These are phyloP conservation scores for Cerceris rybyensis DNA, from an alignment of 2,888 invertebrate genomes.

Conservation along the genomic window DNA sequence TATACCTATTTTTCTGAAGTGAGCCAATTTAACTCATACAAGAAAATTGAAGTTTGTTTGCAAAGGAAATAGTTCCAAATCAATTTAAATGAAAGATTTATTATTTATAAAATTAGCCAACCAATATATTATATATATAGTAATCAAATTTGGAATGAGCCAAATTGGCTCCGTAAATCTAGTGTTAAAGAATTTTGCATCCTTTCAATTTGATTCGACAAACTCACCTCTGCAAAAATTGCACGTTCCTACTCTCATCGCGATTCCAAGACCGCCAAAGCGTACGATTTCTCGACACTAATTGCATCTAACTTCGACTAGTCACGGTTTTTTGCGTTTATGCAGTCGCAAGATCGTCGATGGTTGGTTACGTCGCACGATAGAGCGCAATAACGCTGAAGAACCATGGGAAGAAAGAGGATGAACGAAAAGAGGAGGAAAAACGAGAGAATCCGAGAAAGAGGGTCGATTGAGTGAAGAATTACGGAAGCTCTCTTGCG, in stretches of 20 bases:
- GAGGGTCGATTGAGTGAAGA: constrained; percentile 47
- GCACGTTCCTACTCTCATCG: constrained; percentile 21
- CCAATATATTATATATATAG: too few species aligned
- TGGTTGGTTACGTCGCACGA: not conserved
- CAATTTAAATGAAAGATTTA: too few species aligned
- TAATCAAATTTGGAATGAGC: too few species aligned
- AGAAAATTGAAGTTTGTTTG: too few species aligned
- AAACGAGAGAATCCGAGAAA: constrained; percentile 1
- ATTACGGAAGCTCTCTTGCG: constrained; percentile 59
- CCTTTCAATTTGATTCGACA: not conserved
- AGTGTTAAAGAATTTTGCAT: too few species aligned
- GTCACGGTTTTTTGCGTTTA: constrained; percentile 8
- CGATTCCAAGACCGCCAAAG: constrained; percentile 4
- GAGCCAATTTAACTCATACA: too few species aligned
- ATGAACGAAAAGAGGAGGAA: not conserved
- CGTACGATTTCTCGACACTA: constrained; percentile 17
- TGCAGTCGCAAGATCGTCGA: constrained; percentile 17
- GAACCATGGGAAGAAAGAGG: not conserved
- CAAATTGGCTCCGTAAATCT: too few species aligned
- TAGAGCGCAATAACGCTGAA: too few species aligned
- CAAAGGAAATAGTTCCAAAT: too few species aligned
- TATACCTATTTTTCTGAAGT: too few species aligned
- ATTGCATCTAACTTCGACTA: constrained; percentile 32
- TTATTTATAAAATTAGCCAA: too few species aligned
- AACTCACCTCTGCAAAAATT: not conserved